These are phyloP conservation scores for Lottia gigantea DNA, from an alignment of 2,888 invertebrate genomes.

Conservation along the genomic window DNA sequence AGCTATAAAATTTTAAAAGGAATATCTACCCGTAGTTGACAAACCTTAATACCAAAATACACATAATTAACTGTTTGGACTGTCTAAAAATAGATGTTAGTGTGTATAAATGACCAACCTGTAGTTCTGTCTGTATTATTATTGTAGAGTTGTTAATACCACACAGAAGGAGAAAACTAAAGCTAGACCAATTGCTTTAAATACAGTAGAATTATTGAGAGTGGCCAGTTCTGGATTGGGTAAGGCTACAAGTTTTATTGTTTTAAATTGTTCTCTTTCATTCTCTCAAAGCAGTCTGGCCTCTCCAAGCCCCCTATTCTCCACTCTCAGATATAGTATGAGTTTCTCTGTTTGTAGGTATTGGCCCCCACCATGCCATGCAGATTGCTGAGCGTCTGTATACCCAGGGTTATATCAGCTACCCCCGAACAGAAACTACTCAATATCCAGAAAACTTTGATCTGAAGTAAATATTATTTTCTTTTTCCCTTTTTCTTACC, in stretches of 20 bases:
- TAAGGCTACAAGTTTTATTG: constrained; percentile 54
- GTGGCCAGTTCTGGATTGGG: constrained; percentile 90
- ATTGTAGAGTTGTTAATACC: constrained; percentile 57
- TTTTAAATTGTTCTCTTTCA: not conserved
- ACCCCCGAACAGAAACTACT: constrained; percentile 98
- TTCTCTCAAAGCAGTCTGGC: not conserved
- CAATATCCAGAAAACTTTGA: constrained; percentile 96
- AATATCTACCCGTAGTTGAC: too few relatives aligned
- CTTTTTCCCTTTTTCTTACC: not conserved
- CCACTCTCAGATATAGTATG: not conserved
- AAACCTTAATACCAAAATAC: too few relatives aligned
- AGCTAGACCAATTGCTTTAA: constrained; percentile 88
- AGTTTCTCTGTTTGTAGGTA: constrained; percentile 47
- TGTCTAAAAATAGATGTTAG: too few relatives aligned
- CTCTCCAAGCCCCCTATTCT: not conserved
- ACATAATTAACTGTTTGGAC: too few relatives aligned
- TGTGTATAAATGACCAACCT: too few relatives aligned
- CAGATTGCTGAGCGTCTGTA: constrained; percentile 88
- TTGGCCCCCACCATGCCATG: constrained; percentile 69
- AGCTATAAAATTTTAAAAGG: too few relatives aligned
- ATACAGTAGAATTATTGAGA: constrained; percentile 96
- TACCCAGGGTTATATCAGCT: constrained; percentile 95
- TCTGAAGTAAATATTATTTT: constrained; percentile 71
- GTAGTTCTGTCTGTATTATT: not conserved
- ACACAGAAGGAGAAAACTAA: constrained; percentile 88